Percentiles rank a stretch among this genome's conserved stretches.
Conservation (phyloP, 2,113 vertebrate species). For the Brachionichthys hirsutus region DNA sequence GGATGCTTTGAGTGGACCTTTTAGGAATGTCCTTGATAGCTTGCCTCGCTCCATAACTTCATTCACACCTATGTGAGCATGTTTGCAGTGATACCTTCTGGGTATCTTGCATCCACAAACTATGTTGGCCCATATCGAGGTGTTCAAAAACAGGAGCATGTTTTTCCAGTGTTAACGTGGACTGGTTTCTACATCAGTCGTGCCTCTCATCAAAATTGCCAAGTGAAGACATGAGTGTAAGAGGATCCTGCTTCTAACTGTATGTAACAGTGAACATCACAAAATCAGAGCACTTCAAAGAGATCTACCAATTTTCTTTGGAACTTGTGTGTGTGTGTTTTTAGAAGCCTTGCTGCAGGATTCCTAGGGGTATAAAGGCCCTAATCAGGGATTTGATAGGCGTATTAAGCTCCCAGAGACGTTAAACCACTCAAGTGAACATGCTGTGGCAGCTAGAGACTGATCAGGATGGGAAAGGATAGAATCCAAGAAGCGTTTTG, state of each 20-base stretch:
- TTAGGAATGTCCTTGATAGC: constrained; percentile 54
- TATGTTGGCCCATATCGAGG: constrained; percentile 4
- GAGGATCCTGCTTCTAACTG: constrained; percentile 22
- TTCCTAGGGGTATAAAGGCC: constrained; percentile 61
- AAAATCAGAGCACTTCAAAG: constrained; percentile 31
- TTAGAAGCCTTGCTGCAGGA: constrained; percentile 43
- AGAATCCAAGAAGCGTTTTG: constrained; percentile 33
- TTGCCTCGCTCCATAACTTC: constrained; percentile 33
- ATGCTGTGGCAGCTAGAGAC: constrained; percentile 41
- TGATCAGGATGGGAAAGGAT: constrained; percentile 20
- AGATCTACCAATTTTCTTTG: constrained; percentile 56
- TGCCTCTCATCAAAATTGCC: constrained; percentile 7
- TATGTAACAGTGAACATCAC: constrained; percentile 37
- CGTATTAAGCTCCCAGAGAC: constrained; percentile 53
- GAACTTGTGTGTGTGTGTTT: constrained; percentile 12
- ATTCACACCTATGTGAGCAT: constrained; percentile 35
- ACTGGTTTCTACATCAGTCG: constrained; percentile 16
- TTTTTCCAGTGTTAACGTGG: constrained; percentile 16
- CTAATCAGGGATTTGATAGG: constrained; percentile 62
- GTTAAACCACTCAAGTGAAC: constrained; percentile 69
- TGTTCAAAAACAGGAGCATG: constrained; percentile 14
- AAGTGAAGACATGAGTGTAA: constrained; percentile 4
- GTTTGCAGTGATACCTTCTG: too few species aligned
- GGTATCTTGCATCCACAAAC: constrained; percentile 23
- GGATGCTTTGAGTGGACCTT: constrained; percentile 32